These are phyloP conservation scores for Drosophila triauraria DNA, from an alignment of 1,140 invertebrate species.

Conservation along the genomic window DNA sequence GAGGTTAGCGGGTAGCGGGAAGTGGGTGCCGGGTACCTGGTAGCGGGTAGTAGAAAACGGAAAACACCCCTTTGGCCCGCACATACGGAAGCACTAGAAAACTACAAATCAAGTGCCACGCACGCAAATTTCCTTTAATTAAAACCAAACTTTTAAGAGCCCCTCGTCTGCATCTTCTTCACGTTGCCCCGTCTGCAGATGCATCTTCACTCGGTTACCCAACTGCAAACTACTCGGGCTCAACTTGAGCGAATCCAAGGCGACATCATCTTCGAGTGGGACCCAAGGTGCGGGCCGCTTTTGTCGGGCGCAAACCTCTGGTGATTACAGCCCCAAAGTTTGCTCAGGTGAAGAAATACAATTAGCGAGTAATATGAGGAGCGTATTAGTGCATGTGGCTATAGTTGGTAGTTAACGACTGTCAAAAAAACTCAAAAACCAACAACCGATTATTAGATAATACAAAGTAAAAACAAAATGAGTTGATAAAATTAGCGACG, in stretches of 20 bases:
- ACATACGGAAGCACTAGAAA: constrained; percentile 59
- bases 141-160: constrained; percentile 81
- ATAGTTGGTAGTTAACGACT: background rate
- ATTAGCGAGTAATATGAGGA: constrained; percentile 23
- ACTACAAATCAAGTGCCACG: constrained; percentile 81
- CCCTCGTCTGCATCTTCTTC: constrained; percentile 40
- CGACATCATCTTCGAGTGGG: constrained; percentile 47
- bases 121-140: constrained; percentile 82
- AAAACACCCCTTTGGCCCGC: constrained; percentile 30
- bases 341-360: constrained; percentile 49
- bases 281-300: constrained; percentile 39
- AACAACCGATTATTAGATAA: background rate
- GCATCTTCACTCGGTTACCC: constrained; percentile 36
- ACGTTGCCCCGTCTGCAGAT: constrained; percentile 22
- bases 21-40: background rate
- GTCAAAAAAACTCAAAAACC: background rate
- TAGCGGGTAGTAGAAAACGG: constrained; percentile 1
- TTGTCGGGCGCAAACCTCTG: constrained; percentile 29
- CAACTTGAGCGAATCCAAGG: constrained; percentile 40
- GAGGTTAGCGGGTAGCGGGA: constrained; percentile 15
- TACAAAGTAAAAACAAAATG: too few species aligned
- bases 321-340: constrained; percentile 40
- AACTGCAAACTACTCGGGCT: constrained; percentile 45
- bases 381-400: constrained; percentile 11
- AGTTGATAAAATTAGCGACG: too few species aligned